A percentile compares a stretch with the other conserved stretches of the same genome.
phyloP scores from a whole-genome alignment of 2,888 invertebrate genomes.

The Xestia rhomboidea region DNA sequence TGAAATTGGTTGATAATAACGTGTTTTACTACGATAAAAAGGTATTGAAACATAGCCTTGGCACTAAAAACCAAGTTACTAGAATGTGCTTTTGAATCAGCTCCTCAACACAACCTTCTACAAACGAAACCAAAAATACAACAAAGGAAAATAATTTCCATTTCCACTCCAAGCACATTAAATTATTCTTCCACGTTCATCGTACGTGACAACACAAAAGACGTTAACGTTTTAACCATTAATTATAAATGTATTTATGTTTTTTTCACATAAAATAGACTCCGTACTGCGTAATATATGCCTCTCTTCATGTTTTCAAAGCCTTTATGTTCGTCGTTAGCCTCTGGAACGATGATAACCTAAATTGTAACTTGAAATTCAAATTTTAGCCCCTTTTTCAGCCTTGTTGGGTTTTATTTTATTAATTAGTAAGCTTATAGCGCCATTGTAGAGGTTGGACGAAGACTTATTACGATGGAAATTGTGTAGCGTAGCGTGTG shows the following conservation, averaged over 20 bases:
- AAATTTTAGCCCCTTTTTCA: constrained; percentile 54
- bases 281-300: constrained; percentile 30
- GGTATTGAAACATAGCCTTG: not conserved
- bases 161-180: constrained; percentile 42
- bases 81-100: constrained; percentile 9
- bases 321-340: constrained; percentile 50
- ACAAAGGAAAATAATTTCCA: constrained; percentile 35
- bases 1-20: not conserved
- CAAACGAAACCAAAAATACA: constrained; percentile 18
- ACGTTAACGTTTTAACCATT: constrained; percentile 55
- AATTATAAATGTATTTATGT: constrained; percentile 50
- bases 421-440: constrained; percentile 49
- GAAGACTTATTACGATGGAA: constrained; percentile 14
- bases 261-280: constrained; percentile 49
- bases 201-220: constrained; percentile 59
- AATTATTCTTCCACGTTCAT: constrained; percentile 46
- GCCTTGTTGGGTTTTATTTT: constrained; percentile 43
- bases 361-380: constrained; percentile 51
- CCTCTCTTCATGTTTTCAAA: constrained; percentile 29
- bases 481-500: not conserved
- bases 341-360: constrained; percentile 38
- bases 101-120: not conserved
- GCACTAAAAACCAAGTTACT: not conserved
- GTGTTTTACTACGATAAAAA: not conserved
- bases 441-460: constrained; percentile 15